Percentiles rank a stretch among this genome's conserved stretches.
Evolutionary conservation across 2,797 vertebrate genomes (phyloP).

Genomic region (Petrocephalus schoutedeni): DNA sequence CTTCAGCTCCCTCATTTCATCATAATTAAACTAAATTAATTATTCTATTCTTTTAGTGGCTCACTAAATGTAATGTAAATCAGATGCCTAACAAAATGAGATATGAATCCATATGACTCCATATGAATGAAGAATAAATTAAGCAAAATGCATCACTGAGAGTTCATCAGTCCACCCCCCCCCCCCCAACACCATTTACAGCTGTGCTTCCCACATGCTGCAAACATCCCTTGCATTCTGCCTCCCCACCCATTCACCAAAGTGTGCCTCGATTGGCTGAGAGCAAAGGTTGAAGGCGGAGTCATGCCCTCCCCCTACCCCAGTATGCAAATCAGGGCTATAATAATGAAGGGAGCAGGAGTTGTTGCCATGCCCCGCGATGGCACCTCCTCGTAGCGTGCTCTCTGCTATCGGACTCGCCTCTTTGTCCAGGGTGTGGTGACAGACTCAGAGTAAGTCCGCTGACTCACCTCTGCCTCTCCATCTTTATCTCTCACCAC

Average conservation of each 20-base stretch:
- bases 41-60: background rate
- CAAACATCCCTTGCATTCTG: background rate
- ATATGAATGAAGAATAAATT: background rate
- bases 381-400: conserved; percentile 22
- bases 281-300: conserved; percentile 5
- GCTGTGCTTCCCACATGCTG: background rate
- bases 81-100: background rate
- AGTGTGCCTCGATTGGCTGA: conserved; percentile 34
- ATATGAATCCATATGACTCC: background rate
- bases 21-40: background rate
- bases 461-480: conserved; percentile 13
- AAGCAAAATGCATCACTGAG: background rate
- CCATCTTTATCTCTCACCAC: background rate
- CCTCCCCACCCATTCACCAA: conserved; percentile 15
- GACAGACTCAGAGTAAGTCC: conserved; percentile 18
- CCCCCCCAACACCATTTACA: background rate
- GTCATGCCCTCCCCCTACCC: background rate
- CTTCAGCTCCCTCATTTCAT: background rate
- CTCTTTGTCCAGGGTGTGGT: background rate
- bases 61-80: background rate
- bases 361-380: conserved; percentile 33
- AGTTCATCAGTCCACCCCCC: background rate
- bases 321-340: conserved; percentile 27
- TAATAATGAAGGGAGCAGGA: conserved; percentile 28
- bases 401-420: conserved; percentile 24